Conservation (phyloP, 2,888 invertebrate species). For the Drosophila antonietae region DNA sequence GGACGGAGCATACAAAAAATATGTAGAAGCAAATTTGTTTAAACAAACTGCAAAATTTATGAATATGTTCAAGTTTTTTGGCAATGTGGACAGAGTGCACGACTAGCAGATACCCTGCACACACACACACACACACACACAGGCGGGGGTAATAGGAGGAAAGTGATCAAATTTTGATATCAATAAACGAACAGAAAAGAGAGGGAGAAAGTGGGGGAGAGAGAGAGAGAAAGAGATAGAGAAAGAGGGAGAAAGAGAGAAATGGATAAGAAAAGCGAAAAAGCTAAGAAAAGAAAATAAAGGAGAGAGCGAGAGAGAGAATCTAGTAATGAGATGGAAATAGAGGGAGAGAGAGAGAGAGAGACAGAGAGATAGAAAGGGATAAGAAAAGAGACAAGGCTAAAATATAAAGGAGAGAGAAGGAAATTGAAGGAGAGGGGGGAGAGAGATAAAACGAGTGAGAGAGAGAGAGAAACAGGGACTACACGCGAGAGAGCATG, state of each 20-base stretch:
- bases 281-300: too few species aligned
- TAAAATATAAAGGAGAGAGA: not conserved
- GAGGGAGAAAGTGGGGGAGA: not conserved
- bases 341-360: not conserved
- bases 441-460: too few species aligned
- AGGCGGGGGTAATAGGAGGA: too few species aligned
- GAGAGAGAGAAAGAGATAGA: not conserved
- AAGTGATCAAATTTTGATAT: too few species aligned
- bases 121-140: too few species aligned
- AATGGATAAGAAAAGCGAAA: too few species aligned
- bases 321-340: too few species aligned
- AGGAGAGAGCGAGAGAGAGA: not conserved
- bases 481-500: too few species aligned
- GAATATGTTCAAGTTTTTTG: conserved; percentile 70
- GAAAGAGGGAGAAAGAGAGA: not conserved
- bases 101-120: conserved; percentile 25
- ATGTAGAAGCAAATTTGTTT: conserved; percentile 62
- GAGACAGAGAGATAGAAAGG: not conserved
- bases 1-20: conserved; percentile 40
- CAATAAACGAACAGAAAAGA: not conserved
- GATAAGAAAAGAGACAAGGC: too few species aligned
- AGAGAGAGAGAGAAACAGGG: not conserved
- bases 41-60: conserved; percentile 81
- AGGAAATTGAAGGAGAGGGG: not conserved
- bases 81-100: conserved; percentile 6